Conservation (phyloP, 2,797 vertebrate species). For the Tragopan temminckii region DNA sequence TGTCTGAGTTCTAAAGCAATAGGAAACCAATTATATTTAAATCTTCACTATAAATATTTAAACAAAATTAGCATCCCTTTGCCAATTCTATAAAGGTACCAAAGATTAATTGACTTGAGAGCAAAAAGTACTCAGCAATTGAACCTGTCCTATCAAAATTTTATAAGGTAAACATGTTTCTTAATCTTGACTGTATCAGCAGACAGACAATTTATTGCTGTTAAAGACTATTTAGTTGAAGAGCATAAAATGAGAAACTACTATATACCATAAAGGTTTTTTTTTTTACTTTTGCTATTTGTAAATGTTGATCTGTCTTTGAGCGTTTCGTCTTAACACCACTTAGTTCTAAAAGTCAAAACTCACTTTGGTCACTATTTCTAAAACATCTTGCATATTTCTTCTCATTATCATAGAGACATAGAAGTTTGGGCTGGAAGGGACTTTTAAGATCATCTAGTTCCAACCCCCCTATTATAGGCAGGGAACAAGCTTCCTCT, state of each 20-base stretch:
- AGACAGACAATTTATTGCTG: not conserved
- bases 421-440: too few relatives aligned
- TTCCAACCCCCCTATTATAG: too few relatives aligned
- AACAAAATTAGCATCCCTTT: not conserved
- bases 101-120: conserved; percentile 16
- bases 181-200: not conserved
- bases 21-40: conserved; percentile 27
- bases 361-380: not conserved
- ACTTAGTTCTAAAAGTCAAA: not conserved
- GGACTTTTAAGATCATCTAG: too few relatives aligned
- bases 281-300: not conserved
- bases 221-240: not conserved
- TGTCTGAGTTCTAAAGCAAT: not conserved
- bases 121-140: not conserved
- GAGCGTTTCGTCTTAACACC: not conserved
- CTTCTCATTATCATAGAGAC: not conserved
- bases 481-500: too few relatives aligned
- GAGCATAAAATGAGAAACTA: not conserved
- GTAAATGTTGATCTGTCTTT: not conserved
- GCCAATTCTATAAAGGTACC: not conserved
- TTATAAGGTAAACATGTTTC: not conserved
- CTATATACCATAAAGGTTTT: not conserved
- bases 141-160: not conserved
- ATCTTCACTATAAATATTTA: conserved; percentile 34
- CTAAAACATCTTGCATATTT: not conserved